Evolutionary conservation across 1,140 invertebrate species (phyloP).

Genomic region (Zaprionus davidi): DNA sequence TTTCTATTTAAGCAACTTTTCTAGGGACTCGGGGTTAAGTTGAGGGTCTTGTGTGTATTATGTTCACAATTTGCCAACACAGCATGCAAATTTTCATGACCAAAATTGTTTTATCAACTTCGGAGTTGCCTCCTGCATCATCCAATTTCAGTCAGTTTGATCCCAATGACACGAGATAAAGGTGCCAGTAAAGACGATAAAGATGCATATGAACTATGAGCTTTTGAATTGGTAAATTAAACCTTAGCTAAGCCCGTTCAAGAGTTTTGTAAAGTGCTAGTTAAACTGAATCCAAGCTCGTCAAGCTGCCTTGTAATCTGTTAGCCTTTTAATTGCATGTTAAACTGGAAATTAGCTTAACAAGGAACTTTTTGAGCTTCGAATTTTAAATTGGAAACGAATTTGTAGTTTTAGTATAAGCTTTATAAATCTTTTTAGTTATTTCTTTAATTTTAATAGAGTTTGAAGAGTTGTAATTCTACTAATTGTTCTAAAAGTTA

Average conservation of each 20-base stretch:
- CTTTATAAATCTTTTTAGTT: no score
- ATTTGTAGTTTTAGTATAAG: no score
- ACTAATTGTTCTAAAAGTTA: no score
- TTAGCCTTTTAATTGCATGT: neutral
- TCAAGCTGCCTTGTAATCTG: neutral
- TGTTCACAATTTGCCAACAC: neutral
- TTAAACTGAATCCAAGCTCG: neutral
- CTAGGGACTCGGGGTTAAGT: neutral
- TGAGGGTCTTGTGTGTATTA: neutral
- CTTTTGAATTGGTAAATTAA: neutral
- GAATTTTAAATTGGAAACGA: neutral
- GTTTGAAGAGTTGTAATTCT: no score
- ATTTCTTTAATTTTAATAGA: no score
- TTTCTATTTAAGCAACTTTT: neutral
- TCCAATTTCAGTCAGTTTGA: conserved; percentile 11
- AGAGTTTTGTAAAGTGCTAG: neutral
- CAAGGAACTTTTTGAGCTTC: neutral
- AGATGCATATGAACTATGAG: neutral
- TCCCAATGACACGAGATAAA: neutral
- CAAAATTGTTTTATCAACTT: neutral
- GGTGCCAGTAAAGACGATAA: neutral
- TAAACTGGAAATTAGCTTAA: neutral
- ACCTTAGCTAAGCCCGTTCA: neutral
- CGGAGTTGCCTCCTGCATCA: neutral
- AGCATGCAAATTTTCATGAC: neutral